A percentile compares a stretch with the other conserved stretches of the same genome.
phyloP scores from a whole-genome alignment of 92 coral and sea anemone species.

The Actinostola sp. region DNA sequence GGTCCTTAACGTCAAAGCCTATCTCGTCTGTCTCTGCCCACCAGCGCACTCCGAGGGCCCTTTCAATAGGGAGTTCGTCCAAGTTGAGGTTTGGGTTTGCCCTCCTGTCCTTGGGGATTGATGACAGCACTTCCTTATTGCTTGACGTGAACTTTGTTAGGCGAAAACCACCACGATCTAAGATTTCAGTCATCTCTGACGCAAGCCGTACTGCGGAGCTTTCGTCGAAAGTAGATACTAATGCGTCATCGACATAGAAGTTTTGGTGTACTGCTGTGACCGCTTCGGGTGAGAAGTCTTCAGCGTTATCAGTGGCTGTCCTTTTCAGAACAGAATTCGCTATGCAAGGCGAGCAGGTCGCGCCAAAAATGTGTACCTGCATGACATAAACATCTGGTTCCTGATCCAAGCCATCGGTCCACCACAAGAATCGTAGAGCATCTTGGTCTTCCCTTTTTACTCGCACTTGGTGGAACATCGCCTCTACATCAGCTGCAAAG shows the following conservation, averaged over 20 bases:
- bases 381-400: conserved; percentile 52
- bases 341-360: conserved; percentile 56
- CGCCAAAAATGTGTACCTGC: conserved; percentile 69
- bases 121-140: conserved; percentile 28
- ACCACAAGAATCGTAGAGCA: conserved; percentile 63
- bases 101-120: conserved; percentile 13
- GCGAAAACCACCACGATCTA: conserved; percentile 47
- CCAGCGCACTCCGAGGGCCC: conserved; percentile 59
- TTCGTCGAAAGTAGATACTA: conserved; percentile 36
- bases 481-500: conserved; percentile 57
- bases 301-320: conserved; percentile 47
- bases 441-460: conserved; percentile 56
- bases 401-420: conserved; percentile 34
- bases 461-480: conserved; percentile 66
- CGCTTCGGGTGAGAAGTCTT: conserved; percentile 37
- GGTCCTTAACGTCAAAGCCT: conserved; percentile 40
- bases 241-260: conserved; percentile 61
- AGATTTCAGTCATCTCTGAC: conserved; percentile 40
- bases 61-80: conserved; percentile 46
- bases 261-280: conserved; percentile 38
- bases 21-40: conserved; percentile 43
- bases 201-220: conserved; percentile 39
- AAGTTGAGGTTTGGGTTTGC: conserved; percentile 44
- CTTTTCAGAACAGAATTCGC: conserved; percentile 57
- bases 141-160: conserved; percentile 49